These are phyloP conservation scores for Hemibagrus guttatus DNA, from an alignment of 2,797 vertebrate genomes.

Conservation along the genomic window DNA sequence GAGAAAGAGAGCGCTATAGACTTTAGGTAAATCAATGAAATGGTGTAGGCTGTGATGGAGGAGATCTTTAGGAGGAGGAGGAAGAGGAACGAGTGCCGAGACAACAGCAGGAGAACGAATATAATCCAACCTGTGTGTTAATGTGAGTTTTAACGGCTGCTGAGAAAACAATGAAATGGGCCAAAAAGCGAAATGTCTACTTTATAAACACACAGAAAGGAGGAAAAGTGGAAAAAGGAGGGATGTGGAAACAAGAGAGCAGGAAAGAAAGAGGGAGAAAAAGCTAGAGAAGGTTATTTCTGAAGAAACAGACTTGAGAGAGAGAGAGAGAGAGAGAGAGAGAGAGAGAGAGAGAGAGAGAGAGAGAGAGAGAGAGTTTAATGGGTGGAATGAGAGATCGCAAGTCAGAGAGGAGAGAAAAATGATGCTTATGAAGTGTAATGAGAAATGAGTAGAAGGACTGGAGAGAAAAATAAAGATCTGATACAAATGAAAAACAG, in stretches of 20 bases:
- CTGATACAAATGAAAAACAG: not conserved
- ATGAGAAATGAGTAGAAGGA: not conserved
- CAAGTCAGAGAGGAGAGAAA: not conserved
- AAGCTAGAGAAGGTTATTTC: slow-evolving; percentile 63
- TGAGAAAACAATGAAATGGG: not conserved
- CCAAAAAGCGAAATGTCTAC: not conserved
- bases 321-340: slow-evolving; percentile 56
- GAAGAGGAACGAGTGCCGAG: not conserved
- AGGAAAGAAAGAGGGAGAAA: slow-evolving; percentile 36
- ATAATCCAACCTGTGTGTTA: not conserved
- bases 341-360: slow-evolving; percentile 53
- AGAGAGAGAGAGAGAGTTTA: slow-evolving; percentile 57
- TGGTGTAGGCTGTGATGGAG: slow-evolving; percentile 21
- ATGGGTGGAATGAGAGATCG: slow-evolving; percentile 23
- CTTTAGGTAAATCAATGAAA: slow-evolving; percentile 6
- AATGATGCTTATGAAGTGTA: not conserved
- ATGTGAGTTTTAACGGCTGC: not conserved
- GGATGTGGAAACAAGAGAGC: slow-evolving; percentile 5
- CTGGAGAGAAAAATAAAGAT: not conserved
- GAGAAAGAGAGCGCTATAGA: not conserved
- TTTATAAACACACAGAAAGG: not conserved
- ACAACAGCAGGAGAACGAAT: not conserved
- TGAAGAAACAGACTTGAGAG: slow-evolving; percentile 61
- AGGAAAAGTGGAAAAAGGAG: slow-evolving; percentile 3
- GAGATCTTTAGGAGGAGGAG: not conserved